phyloP scores from a whole-genome alignment of 2,113 vertebrate species.

The Pantherophis guttatus region DNA sequence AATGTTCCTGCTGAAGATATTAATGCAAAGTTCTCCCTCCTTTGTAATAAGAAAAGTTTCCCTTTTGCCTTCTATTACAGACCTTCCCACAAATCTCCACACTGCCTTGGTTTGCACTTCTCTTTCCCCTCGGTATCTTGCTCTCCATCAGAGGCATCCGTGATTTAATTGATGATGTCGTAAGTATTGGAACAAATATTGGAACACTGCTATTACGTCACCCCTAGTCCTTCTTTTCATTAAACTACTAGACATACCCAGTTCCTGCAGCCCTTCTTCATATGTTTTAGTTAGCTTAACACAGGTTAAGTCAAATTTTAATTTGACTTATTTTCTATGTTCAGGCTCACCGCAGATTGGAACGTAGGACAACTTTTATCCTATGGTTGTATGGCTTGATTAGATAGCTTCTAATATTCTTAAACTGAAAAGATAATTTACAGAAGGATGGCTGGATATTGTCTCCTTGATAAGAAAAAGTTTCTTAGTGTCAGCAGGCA shows the following conservation, averaged over 20 bases:
- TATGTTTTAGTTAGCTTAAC: neutral
- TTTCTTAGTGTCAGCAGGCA: too few relatives aligned
- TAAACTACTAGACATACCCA: too few relatives aligned
- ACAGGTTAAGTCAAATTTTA: neutral
- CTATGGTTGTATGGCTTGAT: too few relatives aligned
- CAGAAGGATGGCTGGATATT: too few relatives aligned
- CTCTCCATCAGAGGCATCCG: constrained; percentile 78
- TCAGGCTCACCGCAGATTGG: neutral
- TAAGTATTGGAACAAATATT: constrained; percentile 64
- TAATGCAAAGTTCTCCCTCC: neutral
- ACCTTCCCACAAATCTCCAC: constrained; percentile 83
- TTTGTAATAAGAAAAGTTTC: neutral
- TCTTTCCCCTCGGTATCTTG: constrained; percentile 77
- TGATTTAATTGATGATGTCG: constrained; percentile 84
- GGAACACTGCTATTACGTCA: too few relatives aligned
- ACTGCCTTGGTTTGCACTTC: constrained; percentile 85
- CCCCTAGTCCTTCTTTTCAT: too few relatives aligned
- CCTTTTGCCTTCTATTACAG: constrained; percentile 60
- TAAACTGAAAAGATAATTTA: too few relatives aligned
- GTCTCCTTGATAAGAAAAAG: too few relatives aligned
- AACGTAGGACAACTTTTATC: too few relatives aligned
- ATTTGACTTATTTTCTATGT: neutral
- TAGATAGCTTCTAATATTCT: too few relatives aligned
- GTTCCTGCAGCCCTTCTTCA: too few relatives aligned
- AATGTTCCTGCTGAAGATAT: too few relatives aligned